Conservation (phyloP, 2,888 invertebrate species). For the Eustalomyia histrio region DNA sequence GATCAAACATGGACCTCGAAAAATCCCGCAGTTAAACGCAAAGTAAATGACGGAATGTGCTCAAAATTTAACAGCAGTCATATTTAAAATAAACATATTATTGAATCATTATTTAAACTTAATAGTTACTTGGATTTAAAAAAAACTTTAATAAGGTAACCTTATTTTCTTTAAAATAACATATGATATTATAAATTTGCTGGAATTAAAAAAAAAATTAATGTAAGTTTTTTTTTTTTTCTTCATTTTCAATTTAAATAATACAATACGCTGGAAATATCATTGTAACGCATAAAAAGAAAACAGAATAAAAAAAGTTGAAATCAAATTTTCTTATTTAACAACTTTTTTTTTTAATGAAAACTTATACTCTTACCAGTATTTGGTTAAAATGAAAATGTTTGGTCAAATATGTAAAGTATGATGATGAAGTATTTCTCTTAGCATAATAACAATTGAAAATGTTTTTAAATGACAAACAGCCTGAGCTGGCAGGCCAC, state of each 20-base stretch:
- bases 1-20: too few species aligned
- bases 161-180: too few species aligned
- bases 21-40: too few species aligned
- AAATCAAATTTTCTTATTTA: conserved; percentile 29
- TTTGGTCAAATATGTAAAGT: background rate
- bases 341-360: background rate
- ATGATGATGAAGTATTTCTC: conserved; percentile 9
- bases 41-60: too few species aligned
- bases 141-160: too few species aligned
- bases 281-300: background rate
- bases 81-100: too few species aligned
- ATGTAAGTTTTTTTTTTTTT: too few species aligned
- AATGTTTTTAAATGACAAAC: background rate
- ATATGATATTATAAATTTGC: too few species aligned
- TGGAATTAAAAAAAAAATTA: too few species aligned
- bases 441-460: background rate
- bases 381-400: conserved; percentile 5
- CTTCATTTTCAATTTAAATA: conserved; percentile 2
- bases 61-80: too few species aligned
- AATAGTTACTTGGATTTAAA: too few species aligned
- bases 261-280: conserved; percentile 12
- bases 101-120: too few species aligned
- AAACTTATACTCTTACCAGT: conserved; percentile 17
- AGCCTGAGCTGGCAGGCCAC: background rate
- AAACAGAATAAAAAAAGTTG: background rate